Evolutionary conservation across 1,140 invertebrate genomes (phyloP).

Genomic region (Berghia stephanieae): DNA sequence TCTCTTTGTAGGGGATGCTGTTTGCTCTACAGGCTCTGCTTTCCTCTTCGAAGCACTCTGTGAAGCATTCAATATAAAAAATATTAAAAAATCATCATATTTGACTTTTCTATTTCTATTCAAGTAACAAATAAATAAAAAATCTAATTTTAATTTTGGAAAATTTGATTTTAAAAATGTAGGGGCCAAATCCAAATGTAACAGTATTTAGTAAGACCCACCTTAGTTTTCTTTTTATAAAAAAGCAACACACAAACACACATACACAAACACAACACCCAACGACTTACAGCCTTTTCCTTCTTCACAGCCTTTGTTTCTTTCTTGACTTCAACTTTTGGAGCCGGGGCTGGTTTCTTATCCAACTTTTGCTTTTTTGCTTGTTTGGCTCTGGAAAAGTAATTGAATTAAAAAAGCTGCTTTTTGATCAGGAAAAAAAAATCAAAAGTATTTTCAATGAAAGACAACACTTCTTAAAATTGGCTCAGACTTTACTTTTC

Average conservation of each 20-base stretch:
- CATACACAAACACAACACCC: too few relatives aligned
- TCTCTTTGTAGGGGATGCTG: constrained; percentile 16
- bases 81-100: not conserved
- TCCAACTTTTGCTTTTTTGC: constrained; percentile 74
- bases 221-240: too few relatives aligned
- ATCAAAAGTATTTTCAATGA: not conserved
- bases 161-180: not conserved
- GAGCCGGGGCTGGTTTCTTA: constrained; percentile 61
- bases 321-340: constrained; percentile 67
- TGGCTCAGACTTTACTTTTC: too few relatives aligned
- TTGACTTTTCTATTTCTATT: not conserved
- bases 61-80: not conserved
- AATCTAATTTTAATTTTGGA: not conserved
- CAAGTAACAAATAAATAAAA: not conserved
- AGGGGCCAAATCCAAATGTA: too few relatives aligned
- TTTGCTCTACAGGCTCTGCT: not conserved
- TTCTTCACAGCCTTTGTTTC: constrained; percentile 25
- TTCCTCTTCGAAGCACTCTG: not conserved
- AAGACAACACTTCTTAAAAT: too few relatives aligned
- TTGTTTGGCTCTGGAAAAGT: constrained; percentile 72
- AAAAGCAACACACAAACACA: too few relatives aligned
- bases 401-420: not conserved
- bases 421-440: not conserved
- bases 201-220: too few relatives aligned
- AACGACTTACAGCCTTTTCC: too few relatives aligned